Evolutionary conservation across 2,113 vertebrate species (phyloP).

Genomic region (Gallinago jamesoni): DNA sequence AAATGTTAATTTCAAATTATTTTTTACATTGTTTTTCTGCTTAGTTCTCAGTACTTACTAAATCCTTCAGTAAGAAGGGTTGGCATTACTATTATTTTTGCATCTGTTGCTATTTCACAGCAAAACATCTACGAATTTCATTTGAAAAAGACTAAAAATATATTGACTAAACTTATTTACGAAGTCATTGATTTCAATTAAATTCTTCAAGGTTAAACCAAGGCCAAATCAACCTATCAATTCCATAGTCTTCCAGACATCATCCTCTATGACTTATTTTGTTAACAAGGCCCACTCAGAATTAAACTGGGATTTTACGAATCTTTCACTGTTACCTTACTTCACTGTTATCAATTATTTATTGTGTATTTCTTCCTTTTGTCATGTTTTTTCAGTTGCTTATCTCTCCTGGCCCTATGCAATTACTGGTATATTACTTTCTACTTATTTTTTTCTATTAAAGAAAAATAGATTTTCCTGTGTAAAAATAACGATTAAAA

Average conservation of each 20-base stretch:
- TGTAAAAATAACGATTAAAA: neutral
- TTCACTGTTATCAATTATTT: neutral
- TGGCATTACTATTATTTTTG: neutral
- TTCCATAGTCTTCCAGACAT: neutral
- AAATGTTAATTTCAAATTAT: neutral
- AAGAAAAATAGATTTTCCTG: neutral
- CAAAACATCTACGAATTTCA: neutral
- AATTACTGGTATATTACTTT: neutral
- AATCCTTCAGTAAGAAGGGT: neutral
- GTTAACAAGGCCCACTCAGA: neutral
- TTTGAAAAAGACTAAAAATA: neutral
- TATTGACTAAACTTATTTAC: neutral
- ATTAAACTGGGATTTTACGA: neutral
- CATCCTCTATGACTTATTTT: neutral
- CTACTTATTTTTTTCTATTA: neutral
- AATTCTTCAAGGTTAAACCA: slow-evolving; percentile 5
- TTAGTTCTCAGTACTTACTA: neutral
- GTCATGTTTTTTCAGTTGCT: neutral
- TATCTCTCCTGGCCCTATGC: neutral
- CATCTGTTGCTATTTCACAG: neutral
- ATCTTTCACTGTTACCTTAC: neutral
- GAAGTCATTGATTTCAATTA: neutral
- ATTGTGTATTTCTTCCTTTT: neutral
- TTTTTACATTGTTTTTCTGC: neutral
- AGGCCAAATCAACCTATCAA: neutral